Conservation (phyloP, 2,797 vertebrate species). For the Glossophaga mutica region DNA sequence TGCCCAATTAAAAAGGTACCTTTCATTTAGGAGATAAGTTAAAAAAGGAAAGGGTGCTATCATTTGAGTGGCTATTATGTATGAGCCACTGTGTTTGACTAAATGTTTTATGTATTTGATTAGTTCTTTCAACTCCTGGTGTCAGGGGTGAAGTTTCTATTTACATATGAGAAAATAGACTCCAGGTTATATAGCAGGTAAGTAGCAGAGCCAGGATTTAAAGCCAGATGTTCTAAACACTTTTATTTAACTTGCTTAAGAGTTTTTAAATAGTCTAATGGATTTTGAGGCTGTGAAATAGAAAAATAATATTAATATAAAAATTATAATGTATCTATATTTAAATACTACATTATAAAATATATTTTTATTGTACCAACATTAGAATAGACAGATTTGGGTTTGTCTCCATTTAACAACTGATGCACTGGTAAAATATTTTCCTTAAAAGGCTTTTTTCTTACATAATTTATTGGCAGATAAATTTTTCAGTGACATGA, state of each 20-base stretch:
- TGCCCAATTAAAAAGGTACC: neutral
- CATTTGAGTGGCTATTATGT: neutral
- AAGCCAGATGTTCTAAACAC: neutral
- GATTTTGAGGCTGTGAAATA: neutral
- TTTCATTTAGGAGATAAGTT: neutral
- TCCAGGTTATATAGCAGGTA: neutral
- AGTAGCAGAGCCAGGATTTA: neutral
- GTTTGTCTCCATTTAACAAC: neutral
- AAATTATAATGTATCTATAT: neutral
- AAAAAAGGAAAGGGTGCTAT: neutral
- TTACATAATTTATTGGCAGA: slow-evolving; percentile 19
- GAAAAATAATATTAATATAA: neutral
- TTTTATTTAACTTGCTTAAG: slow-evolving; percentile 11
- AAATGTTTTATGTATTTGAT: neutral
- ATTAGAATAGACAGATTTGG: neutral
- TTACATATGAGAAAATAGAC: neutral
- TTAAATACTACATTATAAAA: slow-evolving; percentile 28
- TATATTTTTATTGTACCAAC: neutral
- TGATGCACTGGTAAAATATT: neutral
- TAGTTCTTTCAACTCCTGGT: neutral
- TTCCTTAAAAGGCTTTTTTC: slow-evolving; percentile 36
- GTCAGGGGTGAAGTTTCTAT: neutral
- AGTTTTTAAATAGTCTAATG: slow-evolving; percentile 12
- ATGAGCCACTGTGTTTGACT: neutral
- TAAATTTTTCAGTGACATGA: neutral